Evolutionary conservation across 1,140 invertebrate genomes (phyloP).

Genomic region (Drosophila ficusphila): DNA sequence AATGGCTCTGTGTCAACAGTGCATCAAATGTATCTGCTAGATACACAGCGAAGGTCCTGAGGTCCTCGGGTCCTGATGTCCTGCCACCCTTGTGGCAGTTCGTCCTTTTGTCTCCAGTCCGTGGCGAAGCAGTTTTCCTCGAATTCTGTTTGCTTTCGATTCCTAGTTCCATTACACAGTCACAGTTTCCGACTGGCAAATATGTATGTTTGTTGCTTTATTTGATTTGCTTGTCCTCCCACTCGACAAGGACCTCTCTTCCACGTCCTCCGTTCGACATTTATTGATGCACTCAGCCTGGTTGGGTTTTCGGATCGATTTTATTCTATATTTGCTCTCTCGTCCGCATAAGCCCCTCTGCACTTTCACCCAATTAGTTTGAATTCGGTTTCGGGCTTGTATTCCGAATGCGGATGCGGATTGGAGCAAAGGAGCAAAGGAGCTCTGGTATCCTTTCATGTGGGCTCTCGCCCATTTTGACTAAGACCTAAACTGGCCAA

Average conservation of each 20-base stretch:
- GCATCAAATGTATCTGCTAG: constrained; percentile 61
- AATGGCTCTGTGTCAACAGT: constrained; percentile 72
- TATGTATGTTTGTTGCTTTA: constrained; percentile 63
- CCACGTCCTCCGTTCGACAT: constrained; percentile 52
- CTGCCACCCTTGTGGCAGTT: not conserved
- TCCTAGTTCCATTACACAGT: constrained; percentile 42
- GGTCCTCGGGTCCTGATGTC: too few species aligned
- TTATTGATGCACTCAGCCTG: constrained; percentile 78
- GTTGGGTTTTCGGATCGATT: constrained; percentile 48
- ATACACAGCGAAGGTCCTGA: constrained; percentile 27
- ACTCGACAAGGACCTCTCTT: constrained; percentile 23
- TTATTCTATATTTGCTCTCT: constrained; percentile 57
- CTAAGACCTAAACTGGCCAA: constrained; percentile 8
- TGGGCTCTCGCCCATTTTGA: not conserved
- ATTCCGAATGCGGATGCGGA: too few species aligned
- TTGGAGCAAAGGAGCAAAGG: too few species aligned
- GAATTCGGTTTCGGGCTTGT: constrained; percentile 32
- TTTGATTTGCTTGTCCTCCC: constrained; percentile 62
- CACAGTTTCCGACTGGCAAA: constrained; percentile 46
- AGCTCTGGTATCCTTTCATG: not conserved
- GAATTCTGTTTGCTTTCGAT: constrained; percentile 58
- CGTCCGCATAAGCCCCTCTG: constrained; percentile 9
- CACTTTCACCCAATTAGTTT: constrained; percentile 70
- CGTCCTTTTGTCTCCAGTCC: not conserved
- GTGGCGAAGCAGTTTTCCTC: constrained; percentile 7